Base-by-base conservation (phyloP, 2,888 invertebrate genomes). In the Disparrhopalites patrizii region DNA sequence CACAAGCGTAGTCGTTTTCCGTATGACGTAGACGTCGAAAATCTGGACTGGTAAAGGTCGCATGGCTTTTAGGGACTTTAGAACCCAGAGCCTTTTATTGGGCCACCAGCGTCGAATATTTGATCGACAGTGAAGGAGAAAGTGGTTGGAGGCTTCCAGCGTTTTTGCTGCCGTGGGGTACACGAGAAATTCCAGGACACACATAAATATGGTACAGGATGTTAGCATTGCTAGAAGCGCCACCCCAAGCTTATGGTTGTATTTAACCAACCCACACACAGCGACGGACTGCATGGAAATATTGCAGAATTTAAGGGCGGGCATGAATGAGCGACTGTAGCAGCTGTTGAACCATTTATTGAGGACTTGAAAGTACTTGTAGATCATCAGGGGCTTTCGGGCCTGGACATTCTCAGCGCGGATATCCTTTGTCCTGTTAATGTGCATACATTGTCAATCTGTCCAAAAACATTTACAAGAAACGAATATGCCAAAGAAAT, bases 151-250 rank as follows among this genome's bases (percentile, higher is more conserved):
- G 3, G 5, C 10, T 15, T 54, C 54, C 4, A 31, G 18, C n/a
- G 33, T 31, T 31, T 18, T 15, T 18, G 31, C 54, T 18, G 54
- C 54, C 54, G 33, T 18, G 15, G 54, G 54, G 18, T 54, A 54
- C 5, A 33, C 31, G 1, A 54, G 31, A 54, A 31, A 27, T 18
- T 54, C 54, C 30, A 54, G 20, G 27, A 31, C n/a, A 10, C 30
- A 18, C 2, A 54, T 4, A 8, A 15, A 54, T 8, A 18, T 54
- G 3, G 8, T n/a, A 10, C 8, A 10, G 20, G 20, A 31, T n/a
- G n/a, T n/a, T 15, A 54, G 33, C 20, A 54, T 30, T 5, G 33
- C 7, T 20, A 54, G 7, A 18, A 54, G 31, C 5, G 54, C 18
- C 15, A 54, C 7, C 5, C 18, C 31, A 2, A 54, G 54, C 4